These are phyloP conservation scores for Chionoecetes opilio DNA, from an alignment of 1,140 invertebrate genomes.

Conservation along the genomic window DNA sequence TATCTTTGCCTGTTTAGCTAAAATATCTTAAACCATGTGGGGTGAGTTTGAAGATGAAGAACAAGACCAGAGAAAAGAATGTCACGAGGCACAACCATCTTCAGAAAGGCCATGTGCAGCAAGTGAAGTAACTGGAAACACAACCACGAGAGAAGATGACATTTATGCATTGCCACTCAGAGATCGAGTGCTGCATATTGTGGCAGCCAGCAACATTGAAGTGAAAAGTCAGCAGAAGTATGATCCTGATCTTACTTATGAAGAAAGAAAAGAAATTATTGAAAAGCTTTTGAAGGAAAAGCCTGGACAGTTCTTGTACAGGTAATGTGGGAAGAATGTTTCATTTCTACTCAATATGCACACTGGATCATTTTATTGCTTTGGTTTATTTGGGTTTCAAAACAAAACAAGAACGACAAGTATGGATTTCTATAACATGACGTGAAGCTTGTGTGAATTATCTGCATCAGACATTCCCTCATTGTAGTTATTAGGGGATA, in stretches of 20 bases:
- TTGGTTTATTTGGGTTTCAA: too few species aligned
- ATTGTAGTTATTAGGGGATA: too few species aligned
- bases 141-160: background rate
- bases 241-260: constrained; percentile 71
- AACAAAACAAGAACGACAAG: too few species aligned
- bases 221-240: constrained; percentile 72
- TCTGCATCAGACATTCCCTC: too few species aligned
- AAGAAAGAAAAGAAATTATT: constrained; percentile 63
- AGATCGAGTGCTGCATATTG: constrained; percentile 60
- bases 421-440: too few species aligned
- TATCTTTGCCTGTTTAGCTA: background rate
- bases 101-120: background rate
- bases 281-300: constrained; percentile 61
- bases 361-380: too few species aligned
- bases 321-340: background rate
- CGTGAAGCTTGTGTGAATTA: too few species aligned
- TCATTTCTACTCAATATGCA: too few species aligned
- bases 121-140: background rate
- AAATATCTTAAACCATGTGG: constrained; percentile 20
- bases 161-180: constrained; percentile 8
- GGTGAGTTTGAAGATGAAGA: constrained; percentile 64
- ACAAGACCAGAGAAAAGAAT: background rate
- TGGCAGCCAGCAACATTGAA: constrained; percentile 59
- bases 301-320: constrained; percentile 71
- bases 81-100: background rate